Evolutionary conservation across 2,888 invertebrate species (phyloP), one percentile per base, ranked within the genome.

Genomic region (Toxonevra muliebris): DNA sequence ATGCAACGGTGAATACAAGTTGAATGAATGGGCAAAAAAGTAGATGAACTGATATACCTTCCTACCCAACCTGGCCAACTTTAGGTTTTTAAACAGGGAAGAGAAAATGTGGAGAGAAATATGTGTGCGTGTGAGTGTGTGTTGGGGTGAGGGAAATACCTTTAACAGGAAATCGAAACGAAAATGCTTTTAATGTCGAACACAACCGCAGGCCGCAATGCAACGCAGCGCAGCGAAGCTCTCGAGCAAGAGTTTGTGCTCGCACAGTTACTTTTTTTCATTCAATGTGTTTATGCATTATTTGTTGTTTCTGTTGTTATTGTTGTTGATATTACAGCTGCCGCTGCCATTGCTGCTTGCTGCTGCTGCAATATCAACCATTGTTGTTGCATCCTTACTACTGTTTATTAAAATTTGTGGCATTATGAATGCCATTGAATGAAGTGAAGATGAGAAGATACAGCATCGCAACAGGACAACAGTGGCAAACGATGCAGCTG

Each of bases 101-200:
- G 43, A 19, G 41, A 15, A 2, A 10, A 12, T 15, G 12, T 5
- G 8, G 17, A 41, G 19, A 19, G 1, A 12, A 1, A 15, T 13
- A 30, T 9, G 30, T 10, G 20, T 11, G 7, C 17, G 53, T 8
- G 43, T 12, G 41, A n/a, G 15, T 57, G 17, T 20, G n/a, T 19
- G 15, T 15, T 11, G 43, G 54, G 19, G 43, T 5, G 54, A 30
- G 12, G 52, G 10, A 19, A 40, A 53, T 41, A 40, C 58, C 42
- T 58, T 19, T 40, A 54, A 58, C 48, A 60, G 61, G 59, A 65
- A 65, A 65, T 65, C 65, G 58, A 65, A 30, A 65, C 59, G 50
- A 65, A 65, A 65, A 65, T 65, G 65, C 65, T 65, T 65, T 65
- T 65, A 65, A 65, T 65, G 58, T 65, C 50, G 58, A 65, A 57